Evolutionary conservation across 92 coral and sea anemone species (phyloP).

Genomic region (Meandrina meandrites): DNA sequence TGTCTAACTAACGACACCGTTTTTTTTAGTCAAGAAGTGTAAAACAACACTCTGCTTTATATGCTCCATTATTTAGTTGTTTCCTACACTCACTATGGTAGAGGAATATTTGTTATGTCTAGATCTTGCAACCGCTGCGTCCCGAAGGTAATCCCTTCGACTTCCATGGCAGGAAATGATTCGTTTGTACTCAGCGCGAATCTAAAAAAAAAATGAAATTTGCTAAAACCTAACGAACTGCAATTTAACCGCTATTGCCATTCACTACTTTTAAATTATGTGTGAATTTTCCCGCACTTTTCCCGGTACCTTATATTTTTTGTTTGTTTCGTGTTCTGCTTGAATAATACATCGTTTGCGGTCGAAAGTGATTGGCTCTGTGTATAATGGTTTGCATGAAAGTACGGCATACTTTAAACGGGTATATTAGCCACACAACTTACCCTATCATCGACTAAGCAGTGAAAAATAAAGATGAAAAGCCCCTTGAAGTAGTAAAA

Average conservation of each 20-base stretch:
- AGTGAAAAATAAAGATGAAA: constrained; percentile 79
- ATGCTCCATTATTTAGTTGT: too few species aligned
- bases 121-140: constrained; percentile 24
- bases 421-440: constrained; percentile 1
- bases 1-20: too few species aligned
- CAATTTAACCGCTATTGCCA: background rate
- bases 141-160: constrained; percentile 68
- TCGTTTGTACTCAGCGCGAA: constrained; percentile 72
- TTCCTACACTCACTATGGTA: constrained; percentile 16
- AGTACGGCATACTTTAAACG: too few species aligned
- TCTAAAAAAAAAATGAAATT: constrained; percentile 31
- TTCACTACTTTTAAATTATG: background rate
- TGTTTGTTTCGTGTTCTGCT: too few species aligned
- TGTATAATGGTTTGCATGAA: too few species aligned
- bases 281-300: background rate
- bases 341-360: too few species aligned
- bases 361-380: too few species aligned
- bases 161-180: constrained; percentile 76
- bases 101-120: background rate
- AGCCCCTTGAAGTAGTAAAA: constrained; percentile 63
- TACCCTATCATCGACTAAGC: constrained; percentile 84
- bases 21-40: too few species aligned
- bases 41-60: too few species aligned
- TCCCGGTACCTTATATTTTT: too few species aligned
- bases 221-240: too few species aligned